Conservation (phyloP, 2,113 vertebrate species). For the Phaethornis superciliosus region DNA sequence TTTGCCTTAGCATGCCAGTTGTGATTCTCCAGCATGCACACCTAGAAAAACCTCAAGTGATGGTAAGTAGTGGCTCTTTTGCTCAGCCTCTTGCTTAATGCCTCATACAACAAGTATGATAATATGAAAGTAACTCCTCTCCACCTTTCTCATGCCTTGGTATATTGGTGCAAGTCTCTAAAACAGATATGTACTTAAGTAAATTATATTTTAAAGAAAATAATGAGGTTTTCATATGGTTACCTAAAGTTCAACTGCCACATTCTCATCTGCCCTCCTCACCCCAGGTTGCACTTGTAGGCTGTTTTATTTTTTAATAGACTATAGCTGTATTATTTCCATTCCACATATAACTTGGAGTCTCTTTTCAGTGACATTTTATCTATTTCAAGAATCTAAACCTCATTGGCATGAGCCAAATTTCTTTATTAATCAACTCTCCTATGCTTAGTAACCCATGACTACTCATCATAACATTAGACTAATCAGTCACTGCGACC, state of each 20-base stretch:
- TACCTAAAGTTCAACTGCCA: not conserved
- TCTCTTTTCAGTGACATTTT: not conserved
- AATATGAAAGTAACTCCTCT: not conserved
- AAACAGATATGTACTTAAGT: not conserved
- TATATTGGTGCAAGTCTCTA: not conserved
- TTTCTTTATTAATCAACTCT: not conserved
- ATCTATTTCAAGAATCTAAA: not conserved
- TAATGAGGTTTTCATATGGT: not conserved
- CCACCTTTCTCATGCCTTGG: rapidly evolving
- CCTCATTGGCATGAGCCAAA: not conserved
- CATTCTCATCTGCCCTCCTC: not conserved
- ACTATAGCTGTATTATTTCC: not conserved
- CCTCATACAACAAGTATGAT: not conserved
- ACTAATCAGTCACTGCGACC: not conserved
- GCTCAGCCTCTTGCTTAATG: not conserved
- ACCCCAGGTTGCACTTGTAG: not conserved
- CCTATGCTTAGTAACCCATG: not conserved
- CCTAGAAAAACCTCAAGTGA: not conserved
- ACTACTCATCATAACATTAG: not conserved
- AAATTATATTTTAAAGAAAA: not conserved
- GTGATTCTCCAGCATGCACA: not conserved
- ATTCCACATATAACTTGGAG: not conserved
- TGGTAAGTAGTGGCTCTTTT: not conserved
- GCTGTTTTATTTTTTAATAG: not conserved
- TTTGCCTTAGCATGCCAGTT: not conserved